These are phyloP conservation scores for Drosophila villosipedis DNA, from an alignment of 2,888 invertebrate genomes.

Conservation along the genomic window DNA sequence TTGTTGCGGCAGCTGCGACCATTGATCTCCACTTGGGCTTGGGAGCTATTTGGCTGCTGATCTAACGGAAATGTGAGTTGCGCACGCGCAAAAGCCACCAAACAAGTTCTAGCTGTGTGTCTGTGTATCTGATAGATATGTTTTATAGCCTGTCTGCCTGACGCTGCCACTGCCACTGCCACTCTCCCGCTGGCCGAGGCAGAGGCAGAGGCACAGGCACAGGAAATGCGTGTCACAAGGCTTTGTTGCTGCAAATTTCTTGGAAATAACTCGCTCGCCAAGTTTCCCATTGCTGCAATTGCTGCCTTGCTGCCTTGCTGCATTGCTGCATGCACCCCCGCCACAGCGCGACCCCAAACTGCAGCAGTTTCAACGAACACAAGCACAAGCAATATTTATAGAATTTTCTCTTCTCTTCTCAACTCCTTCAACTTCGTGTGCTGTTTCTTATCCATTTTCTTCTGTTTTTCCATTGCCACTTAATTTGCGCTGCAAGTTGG, in stretches of 20 bases:
- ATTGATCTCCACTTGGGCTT: conserved; percentile 58
- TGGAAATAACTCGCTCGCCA: conserved; percentile 48
- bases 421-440: neutral
- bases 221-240: conserved; percentile 65
- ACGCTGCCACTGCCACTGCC: neutral
- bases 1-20: conserved; percentile 36
- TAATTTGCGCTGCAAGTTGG: conserved; percentile 32
- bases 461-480: conserved; percentile 19
- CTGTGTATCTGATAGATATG: conserved; percentile 50
- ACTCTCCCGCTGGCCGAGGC: neutral
- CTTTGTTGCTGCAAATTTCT: conserved; percentile 50
- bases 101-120: conserved; percentile 43
- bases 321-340: neutral
- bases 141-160: conserved; percentile 26
- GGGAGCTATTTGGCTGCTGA: conserved; percentile 10
- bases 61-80: conserved; percentile 63
- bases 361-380: conserved; percentile 21
- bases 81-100: conserved; percentile 66
- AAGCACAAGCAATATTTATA: conserved; percentile 55
- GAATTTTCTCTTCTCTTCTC: conserved; percentile 43
- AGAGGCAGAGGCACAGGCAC: conserved; percentile 21
- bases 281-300: conserved; percentile 52
- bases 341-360: conserved; percentile 12
- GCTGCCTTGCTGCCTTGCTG: neutral
- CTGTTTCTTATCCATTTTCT: neutral